These are phyloP conservation scores for Pammene fasciana DNA, from an alignment of 2,888 invertebrate species.

Conservation along the genomic window DNA sequence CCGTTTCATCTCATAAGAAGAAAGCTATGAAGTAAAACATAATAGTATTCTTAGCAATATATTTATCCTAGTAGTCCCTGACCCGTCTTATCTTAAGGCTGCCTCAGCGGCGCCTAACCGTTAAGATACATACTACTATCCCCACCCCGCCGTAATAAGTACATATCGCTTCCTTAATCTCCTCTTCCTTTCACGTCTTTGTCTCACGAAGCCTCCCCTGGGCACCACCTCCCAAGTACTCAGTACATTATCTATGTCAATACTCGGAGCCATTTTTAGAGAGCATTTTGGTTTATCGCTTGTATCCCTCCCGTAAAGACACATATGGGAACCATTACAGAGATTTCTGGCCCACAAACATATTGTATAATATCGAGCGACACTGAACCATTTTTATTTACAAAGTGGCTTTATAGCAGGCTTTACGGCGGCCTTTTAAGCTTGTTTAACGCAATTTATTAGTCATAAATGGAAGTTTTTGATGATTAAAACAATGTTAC, in stretches of 20 bases:
- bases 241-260: conserved; percentile 79
- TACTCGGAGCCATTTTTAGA: conserved; percentile 74
- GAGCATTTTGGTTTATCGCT: conserved; percentile 76
- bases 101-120: conserved; percentile 48
- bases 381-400: conserved; percentile 49
- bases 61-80: conserved; percentile 50
- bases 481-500: conserved; percentile 37
- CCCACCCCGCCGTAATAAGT: conserved; percentile 60
- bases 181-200: conserved; percentile 68
- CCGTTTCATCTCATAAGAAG: neutral
- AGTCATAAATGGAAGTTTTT: conserved; percentile 38
- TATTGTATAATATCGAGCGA: conserved; percentile 52
- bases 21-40: conserved; percentile 13
- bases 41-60: conserved; percentile 43
- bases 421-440: conserved; percentile 33
- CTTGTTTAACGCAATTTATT: conserved; percentile 39
- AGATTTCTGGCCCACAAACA: conserved; percentile 68
- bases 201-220: conserved; percentile 70
- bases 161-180: conserved; percentile 69
- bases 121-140: conserved; percentile 63
- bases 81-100: conserved; percentile 56
- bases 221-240: conserved; percentile 54
- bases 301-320: conserved; percentile 73
- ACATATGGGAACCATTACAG: conserved; percentile 73
- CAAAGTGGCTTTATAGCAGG: conserved; percentile 51